A percentile compares a stretch with the other conserved stretches of the same genome.
phyloP scores from a whole-genome alignment of 30 jellyfish, hydroid and myxozoan species.

The Hydractinia echinata region DNA sequence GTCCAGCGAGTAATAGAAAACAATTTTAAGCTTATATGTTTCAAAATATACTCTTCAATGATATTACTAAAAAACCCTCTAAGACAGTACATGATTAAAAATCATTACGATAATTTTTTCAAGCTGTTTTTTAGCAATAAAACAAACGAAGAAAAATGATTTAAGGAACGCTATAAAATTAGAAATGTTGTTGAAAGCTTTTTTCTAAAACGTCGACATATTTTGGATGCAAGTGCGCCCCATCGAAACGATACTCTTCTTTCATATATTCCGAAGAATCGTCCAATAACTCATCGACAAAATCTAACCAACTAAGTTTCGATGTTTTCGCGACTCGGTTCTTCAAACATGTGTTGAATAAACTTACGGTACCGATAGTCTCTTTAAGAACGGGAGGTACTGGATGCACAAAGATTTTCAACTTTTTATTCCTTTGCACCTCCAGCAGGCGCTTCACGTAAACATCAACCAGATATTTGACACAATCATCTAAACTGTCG shows the following conservation, averaged over 20 bases:
- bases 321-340: background rate
- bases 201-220: conserved; percentile 7
- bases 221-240: conserved; percentile 31
- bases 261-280: background rate
- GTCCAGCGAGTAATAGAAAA: no score
- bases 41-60: no score
- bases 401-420: conserved; percentile 28
- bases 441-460: background rate
- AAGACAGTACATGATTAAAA: background rate
- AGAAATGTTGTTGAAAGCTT: background rate
- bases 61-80: background rate
- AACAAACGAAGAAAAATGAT: background rate
- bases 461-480: conserved; percentile 10
- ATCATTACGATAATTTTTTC: background rate
- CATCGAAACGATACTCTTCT: conserved; percentile 30
- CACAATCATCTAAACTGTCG: conserved; percentile 23
- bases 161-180: background rate
- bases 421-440: conserved; percentile 1
- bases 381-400: conserved; percentile 21
- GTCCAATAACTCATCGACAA: conserved; percentile 17
- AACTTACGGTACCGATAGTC: conserved; percentile 1
- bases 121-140: no score
- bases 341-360: conserved; percentile 9
- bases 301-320: conserved; percentile 27
- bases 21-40: no score